Conservation (phyloP, 2,888 invertebrate species). For the Bedellia somnulentella region DNA sequence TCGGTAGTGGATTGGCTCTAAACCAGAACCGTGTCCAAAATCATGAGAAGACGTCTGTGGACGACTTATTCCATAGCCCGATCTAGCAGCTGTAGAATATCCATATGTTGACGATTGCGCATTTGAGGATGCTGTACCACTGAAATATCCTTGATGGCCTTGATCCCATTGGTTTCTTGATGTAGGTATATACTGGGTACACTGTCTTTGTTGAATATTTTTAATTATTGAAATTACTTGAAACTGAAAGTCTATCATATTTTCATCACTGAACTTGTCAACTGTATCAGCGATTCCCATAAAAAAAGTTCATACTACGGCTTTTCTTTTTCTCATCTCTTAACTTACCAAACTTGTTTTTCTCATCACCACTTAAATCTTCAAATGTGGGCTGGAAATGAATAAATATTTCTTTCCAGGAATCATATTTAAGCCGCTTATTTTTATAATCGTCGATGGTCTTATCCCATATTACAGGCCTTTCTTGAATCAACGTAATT, state of each 20-base stretch:
- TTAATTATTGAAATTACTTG: slow-evolving; percentile 13
- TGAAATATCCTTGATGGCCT: slow-evolving; percentile 13
- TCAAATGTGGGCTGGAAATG: too few species aligned
- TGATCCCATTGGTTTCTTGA: slow-evolving; percentile 14
- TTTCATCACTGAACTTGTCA: slow-evolving; percentile 14
- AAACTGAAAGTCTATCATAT: slow-evolving; percentile 13
- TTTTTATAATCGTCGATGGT: too few species aligned
- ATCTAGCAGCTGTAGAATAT: slow-evolving; percentile 14
- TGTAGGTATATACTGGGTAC: slow-evolving; percentile 13
- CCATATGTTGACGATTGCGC: slow-evolving; percentile 13
- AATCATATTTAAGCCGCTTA: too few species aligned
- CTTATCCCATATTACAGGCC: too few species aligned
- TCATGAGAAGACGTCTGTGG: slow-evolving; percentile 13
- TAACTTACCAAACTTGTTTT: too few species aligned
- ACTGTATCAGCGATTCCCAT: slow-evolving; percentile 13
- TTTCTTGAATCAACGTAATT: too few species aligned
- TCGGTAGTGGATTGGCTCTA: slow-evolving; percentile 13
- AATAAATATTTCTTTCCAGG: too few species aligned
- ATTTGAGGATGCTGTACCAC: slow-evolving; percentile 13
- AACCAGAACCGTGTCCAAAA: slow-evolving; percentile 14
- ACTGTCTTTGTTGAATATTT: slow-evolving; percentile 13
- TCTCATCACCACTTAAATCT: too few species aligned
- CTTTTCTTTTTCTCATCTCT: too few species aligned
- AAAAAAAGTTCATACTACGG: slow-evolving; percentile 14
- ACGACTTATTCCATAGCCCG: slow-evolving; percentile 13